Base-by-base conservation (phyloP, 2,888 invertebrate species). In the Rhorus exstirpatorius region DNA sequence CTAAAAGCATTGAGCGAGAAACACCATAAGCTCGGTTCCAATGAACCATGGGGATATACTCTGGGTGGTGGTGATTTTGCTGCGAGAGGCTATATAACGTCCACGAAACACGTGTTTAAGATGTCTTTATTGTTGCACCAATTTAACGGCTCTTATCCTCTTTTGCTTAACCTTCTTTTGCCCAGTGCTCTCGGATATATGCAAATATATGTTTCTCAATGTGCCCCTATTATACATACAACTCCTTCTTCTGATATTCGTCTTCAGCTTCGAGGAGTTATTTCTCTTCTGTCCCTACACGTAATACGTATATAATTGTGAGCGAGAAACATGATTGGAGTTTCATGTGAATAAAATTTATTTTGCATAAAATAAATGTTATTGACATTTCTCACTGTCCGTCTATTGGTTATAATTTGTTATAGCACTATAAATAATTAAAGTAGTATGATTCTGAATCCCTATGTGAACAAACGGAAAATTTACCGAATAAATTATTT, bases 111-210 rank as follows among this genome's bases (percentile, higher is more conserved):
- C 84, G 86, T 88, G 88, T 89, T 89, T 88, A 86, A 85, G 85
- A 85, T 60, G 83, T 86, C 83, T 88, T 89, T 88, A 89, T 89
- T 89, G 87, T 89, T 87, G 86, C 87, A 67, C 58, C 79, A 79
- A 70, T 67, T 53, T 71, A 51, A 35, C 51, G 19, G 60, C 60
- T 53, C 71, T 21, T 38, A 31, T 31, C 14, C 17, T 31, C 63
- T 61, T 38, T 14, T 10, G 17, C 38, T 38, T 12, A 14, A 10
- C 35, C 24, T 55, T 41, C 17, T 24, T 55, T 44, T 21, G 67
- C 38, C 38, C 10, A 38, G 8, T 8, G 31, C 17, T 10, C 63
- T 7, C 17, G 2, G 53, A 19, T 60, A 65, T 83, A 84, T 84
- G 74, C 82, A 82, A 84, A 82, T 77, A 35, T 14, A 24, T 60